These are phyloP conservation scores for Lutraria rhynchaena DNA, from an alignment of 1,140 invertebrate species.

Conservation along the genomic window DNA sequence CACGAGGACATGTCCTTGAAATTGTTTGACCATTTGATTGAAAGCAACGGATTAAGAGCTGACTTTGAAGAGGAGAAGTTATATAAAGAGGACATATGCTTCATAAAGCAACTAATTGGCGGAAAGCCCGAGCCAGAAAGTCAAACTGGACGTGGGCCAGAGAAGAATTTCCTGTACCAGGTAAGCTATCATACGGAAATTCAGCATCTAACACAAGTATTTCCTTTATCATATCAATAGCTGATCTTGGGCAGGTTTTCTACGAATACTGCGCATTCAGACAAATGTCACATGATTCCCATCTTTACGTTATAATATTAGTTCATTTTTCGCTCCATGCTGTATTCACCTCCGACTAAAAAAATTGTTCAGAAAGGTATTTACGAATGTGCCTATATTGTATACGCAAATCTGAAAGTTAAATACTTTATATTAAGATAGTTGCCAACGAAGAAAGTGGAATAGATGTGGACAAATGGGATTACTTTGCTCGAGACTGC, in stretches of 20 bases:
- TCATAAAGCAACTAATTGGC: slow-evolving; percentile 45
- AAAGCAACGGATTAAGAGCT: slow-evolving; percentile 4
- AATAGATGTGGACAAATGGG: slow-evolving; percentile 88
- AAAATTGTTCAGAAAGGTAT: too few species aligned
- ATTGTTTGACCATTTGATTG: slow-evolving; percentile 51
- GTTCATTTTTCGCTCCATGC: too few species aligned
- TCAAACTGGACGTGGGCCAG: background rate
- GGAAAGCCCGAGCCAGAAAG: background rate
- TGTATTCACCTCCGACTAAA: too few species aligned
- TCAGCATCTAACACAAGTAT: too few species aligned
- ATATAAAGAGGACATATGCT: slow-evolving; percentile 7
- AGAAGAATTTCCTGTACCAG: background rate
- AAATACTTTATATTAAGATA: slow-evolving; percentile 84
- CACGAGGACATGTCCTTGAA: slow-evolving; percentile 58
- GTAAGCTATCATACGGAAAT: too few species aligned
- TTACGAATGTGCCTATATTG: too few species aligned
- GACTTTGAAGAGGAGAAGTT: slow-evolving; percentile 12
- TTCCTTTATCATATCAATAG: too few species aligned
- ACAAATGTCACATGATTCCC: too few species aligned
- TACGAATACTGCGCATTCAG: too few species aligned
- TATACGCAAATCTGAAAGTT: background rate
- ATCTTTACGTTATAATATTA: too few species aligned
- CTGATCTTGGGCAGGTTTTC: too few species aligned
- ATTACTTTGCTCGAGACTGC: slow-evolving; percentile 86
- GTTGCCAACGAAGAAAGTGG: slow-evolving; percentile 85